Base-by-base conservation (phyloP, 2,888 invertebrate genomes). In the Lagria hirta region DNA sequence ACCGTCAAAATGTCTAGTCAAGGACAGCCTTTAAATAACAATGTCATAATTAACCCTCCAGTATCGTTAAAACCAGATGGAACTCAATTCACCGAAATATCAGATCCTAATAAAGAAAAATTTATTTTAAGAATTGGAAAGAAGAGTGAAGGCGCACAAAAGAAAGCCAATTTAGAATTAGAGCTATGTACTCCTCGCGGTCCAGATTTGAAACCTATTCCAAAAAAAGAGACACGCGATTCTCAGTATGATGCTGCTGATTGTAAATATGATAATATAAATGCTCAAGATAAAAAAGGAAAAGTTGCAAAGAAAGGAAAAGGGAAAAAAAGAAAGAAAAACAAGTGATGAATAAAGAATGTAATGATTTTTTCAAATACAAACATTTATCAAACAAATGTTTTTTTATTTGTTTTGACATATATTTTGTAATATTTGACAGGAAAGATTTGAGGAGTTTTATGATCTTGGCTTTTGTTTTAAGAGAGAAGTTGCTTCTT, bases 101-200 rank as follows among this genome's bases (percentile, higher is more conserved):
- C 80, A 0, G 82, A 86, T 55, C 81, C 83, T 0, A 80, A 85
- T 33, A 82, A 82, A 56, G 86, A 86, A 55, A 78, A 85, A 0
- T 86, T 86, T 52, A 72, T 86, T 2, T 69, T 86, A 24, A 79
- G 83, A 58, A 82, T 88, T 41, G 88, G 87, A 1, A 87, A 86
- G 60, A 87, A 87, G 61, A 80, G 81, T 0, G 83, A 83, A 17
- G 82, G 82, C 0, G 79, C 78, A 24, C 37, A 43, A 12, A 86
- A 86, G 70, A 84, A 84, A 65, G 78, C 78, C 34, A 82, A 78
- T 34, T 73, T 84, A 66, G 79, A 88, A 73, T 75, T 88, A 54
- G 87, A 88, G 58, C 67, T 88, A 60, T 78, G 82, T 34, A 88
- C 88, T 0, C 88, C 88, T 0, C 81, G 82, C 44, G 82, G 81